Evolutionary conservation across 2,113 vertebrate genomes (phyloP), one percentile per base, ranked within the genome.

Genomic region (Seriola dumerili): DNA sequence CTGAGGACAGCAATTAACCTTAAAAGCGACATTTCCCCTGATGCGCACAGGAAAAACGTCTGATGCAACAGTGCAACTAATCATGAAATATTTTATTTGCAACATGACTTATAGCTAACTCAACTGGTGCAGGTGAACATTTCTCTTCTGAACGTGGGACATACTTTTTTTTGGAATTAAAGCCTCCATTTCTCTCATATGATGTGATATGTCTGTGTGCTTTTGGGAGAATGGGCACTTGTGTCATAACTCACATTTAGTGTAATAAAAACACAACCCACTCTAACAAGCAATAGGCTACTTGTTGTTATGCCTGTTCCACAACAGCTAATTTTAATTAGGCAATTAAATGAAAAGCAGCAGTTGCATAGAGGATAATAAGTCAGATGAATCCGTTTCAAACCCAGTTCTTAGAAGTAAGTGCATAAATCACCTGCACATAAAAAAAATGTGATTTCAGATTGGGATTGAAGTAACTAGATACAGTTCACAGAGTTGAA

Each of bases 61-160:
- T 81, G 61, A 90, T 76, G 86, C 38, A 90, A 92, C 44, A 19
- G 13, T 48, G n/a, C 29, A 46, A 44, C 21, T 54, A 46, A 46
- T 83, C 66, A 38, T 74, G 68, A 84, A 84, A 81, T 78, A 36
- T 44, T 76, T 70, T 25, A 36, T 29, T 71, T 1, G 9, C 21
- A 36, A 12, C 25, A 19, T 25, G n/a, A 34, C 54, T 67, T 14
- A 59, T 29, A 23, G n/a, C 14, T 36, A 23, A 59, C 9, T 55
- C n/a, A 69, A 48, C 29, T 2, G 38, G 16, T 21, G 23, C 38
- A 34, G 16, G n/a, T 44, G 2, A 50, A 8, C 10, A 2, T 34
- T 40, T 32, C 2, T 58, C 62, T 36, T 62, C 61, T 38, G 1
- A 57, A n/a, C 23, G 42, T 59, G 46, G 5, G 21, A 12, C 10